A percentile compares a stretch with the other conserved stretches of the same genome.
Evolutionary conservation across 2,113 vertebrate species (phyloP).

Genomic region (Daubentonia madagascariensis): DNA sequence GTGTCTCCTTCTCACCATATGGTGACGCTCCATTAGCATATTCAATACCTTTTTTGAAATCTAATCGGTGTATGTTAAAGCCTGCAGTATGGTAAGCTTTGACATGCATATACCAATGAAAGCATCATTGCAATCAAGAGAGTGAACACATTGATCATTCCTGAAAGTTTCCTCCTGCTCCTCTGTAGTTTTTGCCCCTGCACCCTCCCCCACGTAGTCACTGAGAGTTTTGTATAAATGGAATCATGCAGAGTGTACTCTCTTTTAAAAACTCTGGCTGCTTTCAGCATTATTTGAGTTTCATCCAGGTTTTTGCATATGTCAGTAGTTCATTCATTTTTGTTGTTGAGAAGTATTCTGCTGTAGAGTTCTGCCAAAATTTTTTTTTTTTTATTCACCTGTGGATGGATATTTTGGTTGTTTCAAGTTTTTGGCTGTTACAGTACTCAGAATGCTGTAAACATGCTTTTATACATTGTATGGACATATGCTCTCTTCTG

Average conservation of each 20-base stretch:
- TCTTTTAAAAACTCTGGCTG: background rate
- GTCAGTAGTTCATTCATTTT: background rate
- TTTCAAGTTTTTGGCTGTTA: background rate
- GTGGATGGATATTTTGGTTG: background rate
- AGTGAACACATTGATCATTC: background rate
- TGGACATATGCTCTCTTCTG: background rate
- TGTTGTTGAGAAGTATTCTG: background rate
- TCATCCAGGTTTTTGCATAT: background rate
- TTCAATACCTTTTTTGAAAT: background rate
- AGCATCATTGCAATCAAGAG: background rate
- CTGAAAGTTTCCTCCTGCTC: background rate
- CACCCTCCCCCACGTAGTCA: accelerated
- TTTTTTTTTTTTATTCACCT: background rate
- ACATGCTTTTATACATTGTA: background rate
- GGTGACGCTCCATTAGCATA: background rate
- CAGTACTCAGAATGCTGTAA: background rate
- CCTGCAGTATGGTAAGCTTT: background rate
- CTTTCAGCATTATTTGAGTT: background rate
- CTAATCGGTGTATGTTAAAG: background rate
- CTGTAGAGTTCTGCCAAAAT: background rate
- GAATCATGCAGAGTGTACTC: background rate
- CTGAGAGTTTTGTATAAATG: background rate
- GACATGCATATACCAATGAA: background rate
- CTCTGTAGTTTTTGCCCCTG: background rate
- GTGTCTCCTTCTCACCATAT: background rate